phyloP scores from a whole-genome alignment of 1,140 invertebrate genomes.

The fruit fly (Drosophila melanogaster) region Release_6_plus_ISO1_MT NT_033777.3:26857501-26858000 shows the following conservation, averaged over 20 bases:
- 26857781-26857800: conserved; percentile 6
- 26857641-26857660: not conserved
- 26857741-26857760: too few species aligned
- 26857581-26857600: conserved; percentile 30
- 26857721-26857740: too few species aligned
- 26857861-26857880: conserved; percentile 66
- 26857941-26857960: conserved; percentile 79
- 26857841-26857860: conserved; percentile 33
- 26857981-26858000: conserved; percentile 49
- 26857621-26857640: conserved; percentile 10
- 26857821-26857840: conserved; percentile 2
- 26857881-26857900: conserved; percentile 68
- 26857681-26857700: not conserved
- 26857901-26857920: conserved; percentile 37
- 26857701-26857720: too few species aligned
- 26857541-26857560: conserved; percentile 41
- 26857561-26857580: conserved; percentile 62
- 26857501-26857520: conserved; percentile 29
- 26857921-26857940: conserved; percentile 46
- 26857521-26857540: conserved; percentile 6
- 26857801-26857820: not conserved
- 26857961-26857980: conserved; percentile 20
- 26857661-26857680: not conserved
- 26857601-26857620: conserved; percentile 35
- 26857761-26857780: not conserved